Evolutionary conservation across 2,113 vertebrate species (phyloP).

Genomic region (Cromileptes altivelis): DNA sequence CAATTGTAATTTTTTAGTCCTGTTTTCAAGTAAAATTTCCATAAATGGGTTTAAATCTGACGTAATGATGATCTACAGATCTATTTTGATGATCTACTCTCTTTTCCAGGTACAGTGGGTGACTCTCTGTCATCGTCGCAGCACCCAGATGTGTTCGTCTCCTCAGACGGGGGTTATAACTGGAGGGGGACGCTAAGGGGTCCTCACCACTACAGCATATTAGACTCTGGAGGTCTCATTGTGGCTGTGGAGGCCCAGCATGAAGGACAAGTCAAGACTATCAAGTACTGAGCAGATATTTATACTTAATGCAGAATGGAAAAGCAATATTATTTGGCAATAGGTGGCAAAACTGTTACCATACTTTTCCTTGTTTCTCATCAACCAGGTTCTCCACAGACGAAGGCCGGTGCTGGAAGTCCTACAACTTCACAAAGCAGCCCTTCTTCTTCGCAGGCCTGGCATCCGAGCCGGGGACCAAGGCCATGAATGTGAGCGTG

Average conservation of each 20-base stretch:
- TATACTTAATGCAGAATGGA: not conserved
- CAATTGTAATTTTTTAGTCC: no score
- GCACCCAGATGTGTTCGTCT: conserved; percentile 85
- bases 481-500: conserved; percentile 86
- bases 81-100: not conserved
- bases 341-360: not conserved
- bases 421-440: conserved; percentile 86
- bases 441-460: conserved; percentile 86
- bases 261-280: conserved; percentile 79
- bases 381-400: conserved; percentile 86
- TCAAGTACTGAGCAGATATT: conserved; percentile 79
- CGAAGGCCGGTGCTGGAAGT: conserved; percentile 87
- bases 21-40: no score
- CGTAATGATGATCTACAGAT: not conserved
- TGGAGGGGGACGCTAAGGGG: conserved; percentile 84
- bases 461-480: conserved; percentile 85
- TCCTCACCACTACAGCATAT: conserved; percentile 86
- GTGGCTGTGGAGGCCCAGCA: conserved; percentile 84
- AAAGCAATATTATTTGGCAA: not conserved
- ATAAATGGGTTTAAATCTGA: not conserved
- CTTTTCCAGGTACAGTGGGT: conserved; percentile 82
- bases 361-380: not conserved
- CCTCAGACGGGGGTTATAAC: conserved; percentile 86
- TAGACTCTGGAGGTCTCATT: conserved; percentile 87
- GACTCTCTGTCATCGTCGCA: conserved; percentile 82